Percentiles rank a stretch among this genome's conserved stretches.
phyloP scores from a whole-genome alignment of 2,113 vertebrate genomes.

The Eptesicus fuscus region DNA sequence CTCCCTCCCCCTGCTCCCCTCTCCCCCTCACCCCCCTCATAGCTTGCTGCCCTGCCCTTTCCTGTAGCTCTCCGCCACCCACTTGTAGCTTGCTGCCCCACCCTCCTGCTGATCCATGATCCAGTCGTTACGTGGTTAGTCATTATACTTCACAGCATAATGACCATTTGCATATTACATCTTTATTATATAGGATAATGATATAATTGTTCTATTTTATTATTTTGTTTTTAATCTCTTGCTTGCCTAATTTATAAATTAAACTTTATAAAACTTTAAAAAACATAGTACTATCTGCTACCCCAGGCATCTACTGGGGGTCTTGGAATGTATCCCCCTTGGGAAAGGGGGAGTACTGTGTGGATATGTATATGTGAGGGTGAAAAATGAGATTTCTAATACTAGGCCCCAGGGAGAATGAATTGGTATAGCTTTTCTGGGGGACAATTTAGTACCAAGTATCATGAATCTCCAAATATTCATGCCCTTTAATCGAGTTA shows the following conservation, averaged over 20 bases:
- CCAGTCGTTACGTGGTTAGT: too few species aligned
- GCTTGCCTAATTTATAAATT: background rate
- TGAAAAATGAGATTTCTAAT: background rate
- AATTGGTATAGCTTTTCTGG: background rate
- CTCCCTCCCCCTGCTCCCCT: too few species aligned
- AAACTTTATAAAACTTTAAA: background rate
- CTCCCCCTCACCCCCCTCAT: too few species aligned
- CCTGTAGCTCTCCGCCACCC: too few species aligned
- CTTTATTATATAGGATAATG: background rate
- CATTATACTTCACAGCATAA: too few species aligned
- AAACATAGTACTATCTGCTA: background rate
- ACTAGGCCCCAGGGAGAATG: background rate
- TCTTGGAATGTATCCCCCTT: background rate
- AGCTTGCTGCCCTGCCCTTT: too few species aligned
- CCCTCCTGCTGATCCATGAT: too few species aligned
- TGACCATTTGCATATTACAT: too few species aligned
- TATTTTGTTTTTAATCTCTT: background rate
- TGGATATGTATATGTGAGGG: background rate
- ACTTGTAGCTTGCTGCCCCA: too few species aligned
- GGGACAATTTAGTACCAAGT: background rate
- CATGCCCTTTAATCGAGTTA: background rate
- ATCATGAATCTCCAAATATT: background rate
- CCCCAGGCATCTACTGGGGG: background rate
- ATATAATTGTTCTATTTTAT: background rate
- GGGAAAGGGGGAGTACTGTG: background rate